These are phyloP conservation scores for Ptilodon capucinus DNA, from an alignment of 2,888 invertebrate genomes.

Conservation along the genomic window DNA sequence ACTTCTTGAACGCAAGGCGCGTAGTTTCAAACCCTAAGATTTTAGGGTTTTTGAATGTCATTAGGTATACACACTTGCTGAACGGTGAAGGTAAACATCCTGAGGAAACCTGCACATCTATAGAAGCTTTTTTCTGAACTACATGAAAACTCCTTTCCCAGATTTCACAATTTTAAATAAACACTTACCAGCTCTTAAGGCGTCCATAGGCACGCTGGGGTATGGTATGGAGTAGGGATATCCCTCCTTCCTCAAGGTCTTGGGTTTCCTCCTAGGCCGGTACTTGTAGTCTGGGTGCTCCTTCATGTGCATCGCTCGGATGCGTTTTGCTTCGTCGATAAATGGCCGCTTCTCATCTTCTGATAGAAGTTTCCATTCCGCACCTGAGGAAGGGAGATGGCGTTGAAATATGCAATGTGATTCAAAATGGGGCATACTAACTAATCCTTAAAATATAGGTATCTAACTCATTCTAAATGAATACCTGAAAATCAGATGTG, in stretches of 20 bases:
- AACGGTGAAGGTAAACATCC: too few species aligned
- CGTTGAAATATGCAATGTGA: background rate
- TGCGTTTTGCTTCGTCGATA: constrained; percentile 98
- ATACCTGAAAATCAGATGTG: too few species aligned
- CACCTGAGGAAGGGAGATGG: constrained; percentile 80
- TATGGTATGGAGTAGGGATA: constrained; percentile 97
- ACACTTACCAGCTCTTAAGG: constrained; percentile 90
- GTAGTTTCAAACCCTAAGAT: too few species aligned
- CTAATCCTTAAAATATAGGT: too few species aligned
- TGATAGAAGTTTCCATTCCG: constrained; percentile 97
- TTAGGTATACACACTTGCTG: too few species aligned
- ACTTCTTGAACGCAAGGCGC: too few species aligned
- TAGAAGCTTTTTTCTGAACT: too few species aligned
- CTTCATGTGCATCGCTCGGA: constrained; percentile 97
- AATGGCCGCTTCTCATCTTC: constrained; percentile 98
- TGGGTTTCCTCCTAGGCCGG: constrained; percentile 93
- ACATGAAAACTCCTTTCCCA: too few species aligned
- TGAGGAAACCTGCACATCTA: too few species aligned
- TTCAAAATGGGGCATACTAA: too few species aligned
- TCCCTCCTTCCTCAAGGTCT: constrained; percentile 93
- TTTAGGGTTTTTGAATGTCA: too few species aligned
- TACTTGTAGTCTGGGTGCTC: constrained; percentile 98
- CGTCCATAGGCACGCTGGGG: constrained; percentile 95
- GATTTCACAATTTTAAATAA: background rate
- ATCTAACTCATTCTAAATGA: too few species aligned